Percentiles rank a stretch among this genome's conserved stretches.
These are phyloP conservation scores for Chaetura pelagica DNA, from an alignment of 2,113 vertebrate species.

Conservation along the genomic window DNA sequence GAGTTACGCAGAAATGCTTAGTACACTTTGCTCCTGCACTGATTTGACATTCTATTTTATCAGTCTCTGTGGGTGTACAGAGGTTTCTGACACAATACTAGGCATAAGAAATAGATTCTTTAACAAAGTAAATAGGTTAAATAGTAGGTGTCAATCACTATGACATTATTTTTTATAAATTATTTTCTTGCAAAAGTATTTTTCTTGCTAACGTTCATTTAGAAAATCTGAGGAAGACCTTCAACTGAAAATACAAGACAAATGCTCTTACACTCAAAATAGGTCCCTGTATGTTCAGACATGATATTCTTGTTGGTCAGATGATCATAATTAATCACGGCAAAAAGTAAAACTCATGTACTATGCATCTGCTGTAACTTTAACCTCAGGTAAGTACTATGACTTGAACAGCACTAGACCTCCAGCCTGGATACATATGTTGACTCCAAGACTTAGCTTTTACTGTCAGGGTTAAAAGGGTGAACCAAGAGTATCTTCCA, in stretches of 20 bases:
- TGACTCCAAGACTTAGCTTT: background rate
- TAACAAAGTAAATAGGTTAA: background rate
- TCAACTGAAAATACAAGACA: background rate
- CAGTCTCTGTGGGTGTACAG: background rate
- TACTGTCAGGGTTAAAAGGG: background rate
- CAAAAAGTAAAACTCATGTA: background rate
- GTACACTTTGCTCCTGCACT: background rate
- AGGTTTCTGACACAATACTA: background rate
- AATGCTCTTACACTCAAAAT: background rate
- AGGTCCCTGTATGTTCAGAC: background rate
- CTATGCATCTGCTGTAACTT: background rate
- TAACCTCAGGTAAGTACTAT: background rate
- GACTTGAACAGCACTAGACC: background rate
- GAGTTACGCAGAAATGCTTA: background rate
- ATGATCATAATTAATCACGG: background rate
- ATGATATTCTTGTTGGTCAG: background rate
- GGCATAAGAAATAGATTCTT: constrained; percentile 11
- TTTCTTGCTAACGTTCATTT: background rate
- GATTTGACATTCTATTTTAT: background rate
- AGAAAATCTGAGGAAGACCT: background rate
- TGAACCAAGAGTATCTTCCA: background rate
- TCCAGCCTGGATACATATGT: background rate
- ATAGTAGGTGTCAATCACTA: constrained; percentile 3
- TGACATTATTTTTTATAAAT: constrained; percentile 10
- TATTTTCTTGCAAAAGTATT: background rate